Base-by-base conservation (phyloP, 2,797 vertebrate genomes). In the Chrysocyon brachyurus region DNA sequence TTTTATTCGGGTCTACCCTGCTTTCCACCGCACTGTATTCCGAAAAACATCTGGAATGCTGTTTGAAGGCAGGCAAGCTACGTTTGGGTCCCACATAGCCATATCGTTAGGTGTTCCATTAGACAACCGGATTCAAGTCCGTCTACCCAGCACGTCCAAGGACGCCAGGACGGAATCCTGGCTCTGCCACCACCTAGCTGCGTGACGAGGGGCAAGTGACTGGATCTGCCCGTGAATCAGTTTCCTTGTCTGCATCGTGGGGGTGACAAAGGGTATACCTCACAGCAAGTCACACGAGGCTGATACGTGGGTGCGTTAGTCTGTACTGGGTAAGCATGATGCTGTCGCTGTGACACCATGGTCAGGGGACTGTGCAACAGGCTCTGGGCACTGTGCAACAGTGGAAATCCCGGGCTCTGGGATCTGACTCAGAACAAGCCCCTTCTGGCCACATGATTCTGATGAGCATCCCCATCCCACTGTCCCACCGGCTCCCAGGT, bases 131-230 rank as follows among this genome's bases (percentile, higher is more conserved):
- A 19, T 22, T 68, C 19, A 57, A 22, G 9, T 1, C 11, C 12
- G 46, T 70, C 33, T 21, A 5, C 28, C 4, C 19, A 46, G 77
- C 49, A 68, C 28, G 16, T 3, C 14, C 15, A 0, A 0, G 9
- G 22, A n/a, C 1, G 0, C 63, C 63, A 5, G 52, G 63, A 52
- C 19, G 5, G 49, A 40, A 15, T 66, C 61, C 75, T 31, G 52
- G 77, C 19, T 46, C 59, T 28, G n/a, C 61, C 75, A 28, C 7
- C 6, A 15, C 54, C 16, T 5, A 77, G 59, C 77, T 91, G 28
- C 7, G 64, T 24, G 26, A 40, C 0, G 33, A 16, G 52, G 28
- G 19, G 46, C 2, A 26, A 17, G 46, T n/a, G 17, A 19, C 0
- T 21, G 46, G 54, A 63, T n/a, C 40, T 19, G 6, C 26, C 56